phyloP scores from a whole-genome alignment of 2,113 vertebrate species.

The Lichenostomus cassidix region DNA sequence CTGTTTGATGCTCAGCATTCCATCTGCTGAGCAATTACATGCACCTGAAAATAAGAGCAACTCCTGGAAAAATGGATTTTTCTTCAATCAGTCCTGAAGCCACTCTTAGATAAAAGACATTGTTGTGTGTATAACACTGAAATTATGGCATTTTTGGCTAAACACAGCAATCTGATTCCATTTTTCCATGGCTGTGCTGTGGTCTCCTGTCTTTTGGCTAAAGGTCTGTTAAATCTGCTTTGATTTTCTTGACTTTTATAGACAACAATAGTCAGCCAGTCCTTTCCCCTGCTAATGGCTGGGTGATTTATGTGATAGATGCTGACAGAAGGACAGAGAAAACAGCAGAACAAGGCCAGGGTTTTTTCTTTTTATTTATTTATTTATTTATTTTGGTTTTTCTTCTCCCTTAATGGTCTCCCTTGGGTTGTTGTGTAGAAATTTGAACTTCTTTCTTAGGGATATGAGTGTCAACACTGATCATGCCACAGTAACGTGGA shows the following conservation, averaged over 20 bases:
- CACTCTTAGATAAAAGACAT: not conserved
- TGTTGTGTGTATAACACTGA: not conserved
- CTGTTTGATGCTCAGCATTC: not conserved
- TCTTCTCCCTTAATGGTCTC: not conserved
- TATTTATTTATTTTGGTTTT: not conserved
- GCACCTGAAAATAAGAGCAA: not conserved
- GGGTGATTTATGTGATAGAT: not conserved
- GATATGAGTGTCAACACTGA: not conserved
- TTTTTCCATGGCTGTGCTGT: not conserved
- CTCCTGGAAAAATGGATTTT: not conserved
- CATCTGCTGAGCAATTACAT: not conserved
- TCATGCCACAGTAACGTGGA: not conserved
- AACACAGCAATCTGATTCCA: not conserved
- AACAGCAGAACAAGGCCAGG: not conserved
- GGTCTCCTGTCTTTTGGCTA: not conserved
- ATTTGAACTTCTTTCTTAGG: not conserved
- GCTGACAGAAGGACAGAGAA: not conserved
- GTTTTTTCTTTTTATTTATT: no score
- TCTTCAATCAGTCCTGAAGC: not conserved
- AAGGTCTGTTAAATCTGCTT: not conserved
- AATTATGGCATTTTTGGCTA: not conserved
- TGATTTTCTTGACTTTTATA: not conserved
- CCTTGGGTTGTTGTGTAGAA: not conserved
- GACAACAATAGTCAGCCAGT: not conserved
- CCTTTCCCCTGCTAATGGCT: not conserved